A percentile compares a stretch with the other conserved stretches of the same genome.
These are phyloP conservation scores for Vollenhovia emeryi DNA, from an alignment of 1,140 invertebrate species.

Conservation along the genomic window DNA sequence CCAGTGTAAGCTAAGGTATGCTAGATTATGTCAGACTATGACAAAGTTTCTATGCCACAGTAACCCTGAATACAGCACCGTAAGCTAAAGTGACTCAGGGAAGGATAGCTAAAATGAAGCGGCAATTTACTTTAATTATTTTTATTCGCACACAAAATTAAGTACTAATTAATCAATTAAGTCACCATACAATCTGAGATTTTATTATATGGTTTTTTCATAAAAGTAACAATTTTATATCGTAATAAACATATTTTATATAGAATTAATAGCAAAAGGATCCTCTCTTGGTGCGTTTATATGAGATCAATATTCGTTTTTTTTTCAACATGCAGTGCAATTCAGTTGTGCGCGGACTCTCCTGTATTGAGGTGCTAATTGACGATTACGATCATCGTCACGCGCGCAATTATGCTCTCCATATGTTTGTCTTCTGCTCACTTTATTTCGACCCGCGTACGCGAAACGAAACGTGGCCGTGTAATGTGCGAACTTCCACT, in stretches of 20 bases:
- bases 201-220: too few species aligned
- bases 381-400: constrained; percentile 49
- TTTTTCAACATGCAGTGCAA: background rate
- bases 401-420: constrained; percentile 34
- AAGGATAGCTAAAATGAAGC: background rate
- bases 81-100: constrained; percentile 1
- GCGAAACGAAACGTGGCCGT: constrained; percentile 29
- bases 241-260: background rate
- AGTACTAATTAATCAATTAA: constrained; percentile 4
- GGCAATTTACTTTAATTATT: background rate
- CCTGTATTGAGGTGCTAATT: constrained; percentile 22
- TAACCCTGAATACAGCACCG: constrained; percentile 27
- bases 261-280: background rate
- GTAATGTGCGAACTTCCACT: constrained; percentile 42
- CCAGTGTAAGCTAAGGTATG: constrained; percentile 31
- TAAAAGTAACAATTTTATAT: constrained; percentile 8
- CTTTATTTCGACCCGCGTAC: constrained; percentile 28
- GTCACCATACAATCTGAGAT: background rate
- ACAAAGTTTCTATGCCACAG: constrained; percentile 46
- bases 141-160: background rate
- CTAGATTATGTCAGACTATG: constrained; percentile 49
- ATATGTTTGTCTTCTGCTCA: constrained; percentile 38
- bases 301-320: constrained; percentile 7
- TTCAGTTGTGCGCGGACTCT: background rate
- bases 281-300: background rate